These are phyloP conservation scores for Pagrus major DNA, from an alignment of 2,113 vertebrate genomes.

Conservation along the genomic window DNA sequence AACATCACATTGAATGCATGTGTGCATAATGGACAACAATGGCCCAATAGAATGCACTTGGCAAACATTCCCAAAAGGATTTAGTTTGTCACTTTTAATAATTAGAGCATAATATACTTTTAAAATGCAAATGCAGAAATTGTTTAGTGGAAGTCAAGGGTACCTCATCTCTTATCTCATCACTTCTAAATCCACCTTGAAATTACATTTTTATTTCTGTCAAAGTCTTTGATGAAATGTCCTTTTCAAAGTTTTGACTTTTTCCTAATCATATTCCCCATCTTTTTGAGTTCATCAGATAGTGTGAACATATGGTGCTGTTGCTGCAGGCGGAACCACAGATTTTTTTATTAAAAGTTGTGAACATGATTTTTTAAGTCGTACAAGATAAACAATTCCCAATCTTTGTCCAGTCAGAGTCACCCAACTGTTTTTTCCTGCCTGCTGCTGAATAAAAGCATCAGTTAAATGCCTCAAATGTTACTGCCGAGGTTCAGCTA, in stretches of 20 bases:
- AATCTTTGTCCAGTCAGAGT: constrained; percentile 1
- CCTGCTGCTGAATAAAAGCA: neutral
- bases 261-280: neutral
- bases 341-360: constrained; percentile 1
- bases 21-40: constrained; percentile 16
- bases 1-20: constrained; percentile 27
- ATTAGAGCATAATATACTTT: neutral
- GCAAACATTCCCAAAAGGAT: neutral
- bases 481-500: neutral
- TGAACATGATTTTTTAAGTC: neutral
- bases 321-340: neutral
- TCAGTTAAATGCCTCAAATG: constrained; percentile 8
- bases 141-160: neutral
- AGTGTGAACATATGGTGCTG: neutral
- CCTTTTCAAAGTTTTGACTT: constrained; percentile 24
- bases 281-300: constrained; percentile 6
- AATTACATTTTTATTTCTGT: constrained; percentile 13
- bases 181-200: constrained; percentile 23
- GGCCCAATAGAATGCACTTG: neutral
- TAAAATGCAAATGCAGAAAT: neutral
- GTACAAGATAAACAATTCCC: neutral
- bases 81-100: neutral
- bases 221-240: neutral
- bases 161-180: constrained; percentile 5
- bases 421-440: neutral